These are phyloP conservation scores for Asobara japonica DNA, from an alignment of 1,140 invertebrate species.

Conservation along the genomic window DNA sequence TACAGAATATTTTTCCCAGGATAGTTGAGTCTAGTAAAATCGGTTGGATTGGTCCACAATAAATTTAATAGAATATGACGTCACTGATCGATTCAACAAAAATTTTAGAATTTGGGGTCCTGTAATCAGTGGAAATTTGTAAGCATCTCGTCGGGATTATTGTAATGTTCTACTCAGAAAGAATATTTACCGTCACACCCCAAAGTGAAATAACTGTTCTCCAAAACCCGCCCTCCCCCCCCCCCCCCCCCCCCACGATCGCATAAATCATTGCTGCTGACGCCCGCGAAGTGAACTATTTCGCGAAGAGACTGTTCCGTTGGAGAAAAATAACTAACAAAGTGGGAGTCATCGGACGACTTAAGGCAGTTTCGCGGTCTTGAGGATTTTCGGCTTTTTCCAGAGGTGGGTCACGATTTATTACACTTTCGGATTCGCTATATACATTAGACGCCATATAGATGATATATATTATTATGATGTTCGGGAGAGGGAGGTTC, in stretches of 20 bases:
- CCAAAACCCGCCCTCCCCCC: background rate
- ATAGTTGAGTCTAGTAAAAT: background rate
- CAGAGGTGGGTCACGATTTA: slow-evolving; percentile 62
- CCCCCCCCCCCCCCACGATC: too few species aligned
- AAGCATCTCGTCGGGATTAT: too few species aligned
- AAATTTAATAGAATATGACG: too few species aligned
- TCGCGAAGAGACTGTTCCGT: background rate
- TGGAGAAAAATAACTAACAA: background rate
- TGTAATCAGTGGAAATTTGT: too few species aligned
- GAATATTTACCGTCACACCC: too few species aligned
- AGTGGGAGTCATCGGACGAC: slow-evolving; percentile 23
- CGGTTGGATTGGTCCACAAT: too few species aligned
- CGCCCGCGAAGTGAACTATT: background rate
- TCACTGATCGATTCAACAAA: too few species aligned
- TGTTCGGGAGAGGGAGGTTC: background rate
- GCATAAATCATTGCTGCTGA: background rate
- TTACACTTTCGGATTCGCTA: slow-evolving; percentile 44
- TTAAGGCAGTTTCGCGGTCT: slow-evolving; percentile 33
- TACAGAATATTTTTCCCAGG: background rate
- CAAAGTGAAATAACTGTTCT: background rate
- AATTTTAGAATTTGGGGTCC: too few species aligned
- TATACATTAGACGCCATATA: too few species aligned
- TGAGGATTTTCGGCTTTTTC: slow-evolving; percentile 47
- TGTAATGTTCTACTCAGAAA: too few species aligned
- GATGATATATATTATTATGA: too few species aligned